Conservation (phyloP, 2,888 invertebrate species). For the Camponotus fellah region DNA sequence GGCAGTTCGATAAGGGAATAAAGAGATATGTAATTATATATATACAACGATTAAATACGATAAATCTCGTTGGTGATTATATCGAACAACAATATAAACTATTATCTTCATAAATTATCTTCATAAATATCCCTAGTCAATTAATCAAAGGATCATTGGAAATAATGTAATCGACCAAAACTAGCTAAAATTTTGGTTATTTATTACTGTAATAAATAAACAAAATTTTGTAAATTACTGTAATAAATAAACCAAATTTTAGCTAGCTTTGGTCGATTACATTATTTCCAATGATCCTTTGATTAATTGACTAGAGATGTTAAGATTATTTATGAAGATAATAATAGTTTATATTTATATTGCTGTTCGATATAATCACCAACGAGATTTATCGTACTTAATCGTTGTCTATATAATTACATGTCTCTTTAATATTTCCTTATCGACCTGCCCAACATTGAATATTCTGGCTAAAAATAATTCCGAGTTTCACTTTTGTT, state of each 20-base stretch:
- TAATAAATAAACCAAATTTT: too few species aligned
- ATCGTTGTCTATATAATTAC: slow-evolving; percentile 21
- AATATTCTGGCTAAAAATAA: slow-evolving; percentile 12
- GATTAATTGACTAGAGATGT: too few species aligned
- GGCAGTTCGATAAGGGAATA: background rate
- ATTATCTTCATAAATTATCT: too few species aligned
- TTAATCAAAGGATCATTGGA: too few species aligned
- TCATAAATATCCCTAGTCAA: too few species aligned
- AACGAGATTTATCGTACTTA: background rate
- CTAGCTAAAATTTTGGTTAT: too few species aligned
- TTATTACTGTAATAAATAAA: too few species aligned
- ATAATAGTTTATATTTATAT: background rate
- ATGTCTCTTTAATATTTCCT: slow-evolving; percentile 8
- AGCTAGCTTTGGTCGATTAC: too few species aligned
- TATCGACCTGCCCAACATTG: background rate
- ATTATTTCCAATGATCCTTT: too few species aligned
- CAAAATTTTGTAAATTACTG: too few species aligned
- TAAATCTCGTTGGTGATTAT: slow-evolving; percentile 11
- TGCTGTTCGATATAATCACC: background rate
- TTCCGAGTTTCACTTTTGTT: slow-evolving; percentile 21
- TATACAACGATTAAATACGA: background rate
- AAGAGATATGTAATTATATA: slow-evolving; percentile 18
- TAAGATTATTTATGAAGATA: too few species aligned
- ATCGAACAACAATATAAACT: background rate
- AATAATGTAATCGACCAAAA: too few species aligned